Conservation (phyloP, 2,113 vertebrate species). For the Callaeas wilsoni region DNA sequence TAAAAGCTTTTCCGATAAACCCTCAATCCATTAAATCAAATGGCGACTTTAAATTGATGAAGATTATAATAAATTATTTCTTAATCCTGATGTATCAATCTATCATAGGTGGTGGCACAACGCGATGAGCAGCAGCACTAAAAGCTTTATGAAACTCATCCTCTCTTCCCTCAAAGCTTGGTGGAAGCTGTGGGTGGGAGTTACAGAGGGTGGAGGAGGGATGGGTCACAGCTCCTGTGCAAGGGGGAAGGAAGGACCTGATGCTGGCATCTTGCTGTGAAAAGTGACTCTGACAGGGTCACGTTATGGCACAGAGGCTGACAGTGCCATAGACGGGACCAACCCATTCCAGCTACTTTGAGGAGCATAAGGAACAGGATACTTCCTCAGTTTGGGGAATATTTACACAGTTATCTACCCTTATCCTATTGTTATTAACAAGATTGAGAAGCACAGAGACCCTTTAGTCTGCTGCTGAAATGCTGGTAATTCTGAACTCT, state of each 20-base stretch:
- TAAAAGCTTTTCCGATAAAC: conserved; percentile 83
- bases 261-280: accelerated
- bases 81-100: conserved; percentile 59
- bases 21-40: conserved; percentile 73
- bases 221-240: background rate
- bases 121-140: background rate
- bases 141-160: conserved; percentile 38
- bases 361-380: background rate
- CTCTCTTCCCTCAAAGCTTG: background rate
- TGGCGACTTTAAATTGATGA: conserved; percentile 71
- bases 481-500: background rate
- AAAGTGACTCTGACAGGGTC: background rate
- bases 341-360: accelerated
- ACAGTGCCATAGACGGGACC: background rate
- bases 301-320: accelerated
- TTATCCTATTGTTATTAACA: background rate
- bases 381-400: background rate
- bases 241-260: background rate
- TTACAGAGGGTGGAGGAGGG: background rate
- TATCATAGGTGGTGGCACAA: conserved; percentile 30
- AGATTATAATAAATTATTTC: conserved; percentile 63
- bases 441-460: background rate
- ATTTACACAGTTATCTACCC: background rate
- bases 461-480: background rate
- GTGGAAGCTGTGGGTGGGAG: background rate